Evolutionary conservation across 1,140 invertebrate genomes (phyloP), one percentile per base, ranked within the genome.

Genomic region (Homalodisca vitripennis): DNA sequence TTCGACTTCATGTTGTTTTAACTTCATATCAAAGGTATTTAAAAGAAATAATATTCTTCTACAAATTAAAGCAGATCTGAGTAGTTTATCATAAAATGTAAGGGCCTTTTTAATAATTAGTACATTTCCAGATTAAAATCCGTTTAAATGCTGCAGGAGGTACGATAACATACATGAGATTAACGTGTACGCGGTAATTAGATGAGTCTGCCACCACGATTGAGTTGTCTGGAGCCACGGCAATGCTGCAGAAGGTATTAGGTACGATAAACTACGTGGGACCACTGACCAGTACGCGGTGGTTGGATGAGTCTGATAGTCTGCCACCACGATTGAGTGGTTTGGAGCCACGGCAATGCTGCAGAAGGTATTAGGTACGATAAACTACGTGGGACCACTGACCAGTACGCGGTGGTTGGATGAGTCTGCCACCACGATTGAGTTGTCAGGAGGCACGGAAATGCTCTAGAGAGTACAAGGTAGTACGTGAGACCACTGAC

Each of bases 261-360:
- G n/a, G n/a, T n/a, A n/a, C n/a, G n/a, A n/a, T 87, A 75, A 96
- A 96, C 95, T 95, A 98, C 66, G 95, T 98, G 83, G 98, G 98
- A 81, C 89, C 92, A n/a, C 53, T 41, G 76, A 86, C 85, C 81
- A 92, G 90, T 60, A 93, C 93, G 77, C 96, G 86, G 81, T 97
- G 94, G 81, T 98, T 98, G 64, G 92, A 95, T 69, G 94, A 97
- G 82, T 98, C 97, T 51, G 96, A 95, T 70, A 97, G 82, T 98
- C 97, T 51, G 96, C 95, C 70, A 98, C 93, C 75, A 97, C 92
- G 80, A 98, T 95, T 74, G 90, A 89, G 79, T 96, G 95, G 81
- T 97, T 93, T 27, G 94, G 92, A 57, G 93, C 94, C 75, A 95
- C 92, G 79, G 95, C 94, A 69, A 98, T 89, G 76, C 95, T 96